phyloP scores from a whole-genome alignment of 2,888 invertebrate genomes.

The Pasiphila rectangulata region DNA sequence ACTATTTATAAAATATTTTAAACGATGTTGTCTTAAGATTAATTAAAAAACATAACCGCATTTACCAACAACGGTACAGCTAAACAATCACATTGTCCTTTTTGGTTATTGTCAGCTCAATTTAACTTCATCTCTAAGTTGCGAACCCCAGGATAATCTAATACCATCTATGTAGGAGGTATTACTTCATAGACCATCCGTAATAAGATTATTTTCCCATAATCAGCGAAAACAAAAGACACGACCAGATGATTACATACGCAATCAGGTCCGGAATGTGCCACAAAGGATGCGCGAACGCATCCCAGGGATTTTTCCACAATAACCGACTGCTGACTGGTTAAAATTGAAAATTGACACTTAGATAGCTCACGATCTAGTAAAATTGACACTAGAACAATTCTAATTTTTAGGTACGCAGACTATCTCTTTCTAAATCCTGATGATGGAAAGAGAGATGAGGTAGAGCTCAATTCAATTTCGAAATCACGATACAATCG shows the following conservation, averaged over 20 bases:
- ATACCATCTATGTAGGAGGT: not conserved
- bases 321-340: conserved; percentile 38
- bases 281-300: conserved; percentile 56
- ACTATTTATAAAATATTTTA: no score
- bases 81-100: not conserved
- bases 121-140: no score
- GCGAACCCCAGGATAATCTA: not conserved
- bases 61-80: no score
- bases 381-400: conserved; percentile 58
- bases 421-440: conserved; percentile 24
- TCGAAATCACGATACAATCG: conserved; percentile 67
- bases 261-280: conserved; percentile 61
- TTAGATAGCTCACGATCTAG: conserved; percentile 45
- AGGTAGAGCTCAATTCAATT: conserved; percentile 67
- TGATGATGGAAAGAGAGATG: conserved; percentile 35
- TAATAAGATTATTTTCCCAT: conserved; percentile 35
- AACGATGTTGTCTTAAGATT: no score
- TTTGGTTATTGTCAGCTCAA: not conserved
- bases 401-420: conserved; percentile 34
- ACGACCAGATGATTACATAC: conserved; percentile 55
- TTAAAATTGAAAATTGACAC: conserved; percentile 58
- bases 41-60: no score
- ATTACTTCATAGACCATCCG: conserved; percentile 17
- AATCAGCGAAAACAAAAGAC: conserved; percentile 36
- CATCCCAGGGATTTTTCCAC: conserved; percentile 36